phyloP scores from a whole-genome alignment of 2,888 invertebrate species.

The Zelleria hepariella region DNA sequence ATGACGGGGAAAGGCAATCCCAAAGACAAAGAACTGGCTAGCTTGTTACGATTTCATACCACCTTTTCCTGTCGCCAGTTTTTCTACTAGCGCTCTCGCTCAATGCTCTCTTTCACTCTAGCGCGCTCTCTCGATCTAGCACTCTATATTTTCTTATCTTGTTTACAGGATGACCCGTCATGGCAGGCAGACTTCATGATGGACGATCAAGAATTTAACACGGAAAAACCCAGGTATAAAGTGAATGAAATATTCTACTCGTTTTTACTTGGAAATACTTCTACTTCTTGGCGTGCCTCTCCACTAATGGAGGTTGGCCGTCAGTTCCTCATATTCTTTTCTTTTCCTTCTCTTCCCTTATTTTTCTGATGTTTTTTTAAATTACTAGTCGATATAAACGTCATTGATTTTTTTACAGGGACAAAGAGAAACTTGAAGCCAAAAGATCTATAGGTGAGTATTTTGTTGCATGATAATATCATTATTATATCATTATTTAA shows the following conservation, averaged over 20 bases:
- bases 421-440: constrained; percentile 43
- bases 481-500: too few species aligned
- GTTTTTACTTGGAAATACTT: background rate
- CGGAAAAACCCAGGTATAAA: background rate
- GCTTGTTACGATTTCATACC: too few species aligned
- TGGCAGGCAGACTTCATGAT: constrained; percentile 63
- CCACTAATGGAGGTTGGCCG: too few species aligned
- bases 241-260: too few species aligned
- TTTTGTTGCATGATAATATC: background rate
- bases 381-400: background rate
- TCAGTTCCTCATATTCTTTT: too few species aligned
- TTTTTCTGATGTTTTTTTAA: too few species aligned
- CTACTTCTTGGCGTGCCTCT: too few species aligned
- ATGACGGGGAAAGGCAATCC: too few species aligned
- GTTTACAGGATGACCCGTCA: constrained; percentile 15
- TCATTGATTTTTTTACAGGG: constrained; percentile 29
- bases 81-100: background rate
- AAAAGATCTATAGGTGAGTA: constrained; percentile 55
- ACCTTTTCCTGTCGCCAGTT: too few species aligned
- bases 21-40: too few species aligned
- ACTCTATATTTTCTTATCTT: constrained; percentile 8
- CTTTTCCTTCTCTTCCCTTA: too few species aligned
- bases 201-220: constrained; percentile 37
- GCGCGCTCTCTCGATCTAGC: too few species aligned
- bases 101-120: background rate